Percentiles rank a stretch among this genome's conserved stretches.
These are phyloP conservation scores for Drosophila tripunctata DNA, from an alignment of 2,888 invertebrate species.

Conservation along the genomic window DNA sequence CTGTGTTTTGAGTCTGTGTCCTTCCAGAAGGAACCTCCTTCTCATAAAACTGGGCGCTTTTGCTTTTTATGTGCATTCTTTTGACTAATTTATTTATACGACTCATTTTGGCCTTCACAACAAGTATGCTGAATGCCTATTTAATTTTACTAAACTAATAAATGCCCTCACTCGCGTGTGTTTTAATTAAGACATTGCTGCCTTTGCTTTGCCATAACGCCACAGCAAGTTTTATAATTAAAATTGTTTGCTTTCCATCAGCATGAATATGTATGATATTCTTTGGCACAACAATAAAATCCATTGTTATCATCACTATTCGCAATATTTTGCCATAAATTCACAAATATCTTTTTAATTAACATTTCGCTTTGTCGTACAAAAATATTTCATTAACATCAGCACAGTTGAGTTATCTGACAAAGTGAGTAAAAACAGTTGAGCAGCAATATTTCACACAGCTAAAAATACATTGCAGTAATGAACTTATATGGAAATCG, in stretches of 20 bases:
- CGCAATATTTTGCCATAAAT: background rate
- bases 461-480: too few species aligned
- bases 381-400: slow-evolving; percentile 42
- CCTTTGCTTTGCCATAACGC: too few species aligned
- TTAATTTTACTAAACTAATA: slow-evolving; percentile 42
- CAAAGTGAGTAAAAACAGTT: background rate
- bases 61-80: slow-evolving; percentile 54
- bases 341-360: slow-evolving; percentile 37
- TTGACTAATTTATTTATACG: slow-evolving; percentile 63
- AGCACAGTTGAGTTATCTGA: background rate
- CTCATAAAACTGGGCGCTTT: slow-evolving; percentile 36
- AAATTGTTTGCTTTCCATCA: slow-evolving; percentile 3
- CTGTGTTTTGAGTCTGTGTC: slow-evolving; percentile 16
- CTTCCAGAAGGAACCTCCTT: slow-evolving; percentile 3
- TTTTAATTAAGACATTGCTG: slow-evolving; percentile 56
- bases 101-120: slow-evolving; percentile 19
- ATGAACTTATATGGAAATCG: too few species aligned
- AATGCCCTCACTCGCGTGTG: slow-evolving; percentile 18
- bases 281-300: too few species aligned
- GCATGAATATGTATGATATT: background rate
- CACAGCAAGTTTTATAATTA: slow-evolving; percentile 24
- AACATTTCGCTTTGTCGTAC: slow-evolving; percentile 19
- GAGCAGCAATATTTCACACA: too few species aligned
- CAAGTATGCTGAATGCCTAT: slow-evolving; percentile 10
- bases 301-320: too few species aligned